Percentiles rank a stretch among this genome's conserved stretches.
Evolutionary conservation across 1,140 invertebrate genomes (phyloP).

Genomic region (Charaxes varanes): DNA sequence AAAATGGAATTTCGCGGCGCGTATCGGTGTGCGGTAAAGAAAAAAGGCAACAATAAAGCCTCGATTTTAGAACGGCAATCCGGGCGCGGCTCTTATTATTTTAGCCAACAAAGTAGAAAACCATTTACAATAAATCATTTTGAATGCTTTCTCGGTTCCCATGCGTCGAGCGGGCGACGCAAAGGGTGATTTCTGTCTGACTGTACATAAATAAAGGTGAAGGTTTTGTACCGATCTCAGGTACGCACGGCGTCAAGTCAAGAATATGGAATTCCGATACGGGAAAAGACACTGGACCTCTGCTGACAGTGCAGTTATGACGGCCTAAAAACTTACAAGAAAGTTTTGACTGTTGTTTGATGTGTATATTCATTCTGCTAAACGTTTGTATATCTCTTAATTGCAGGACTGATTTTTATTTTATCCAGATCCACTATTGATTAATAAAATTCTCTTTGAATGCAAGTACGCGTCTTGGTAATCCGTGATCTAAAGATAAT

Average conservation of each 20-base stretch:
- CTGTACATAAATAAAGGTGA: conserved; percentile 70
- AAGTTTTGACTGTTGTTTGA: neutral
- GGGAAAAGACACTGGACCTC: conserved; percentile 30
- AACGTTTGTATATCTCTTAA: no score
- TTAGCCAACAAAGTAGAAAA: conserved; percentile 74
- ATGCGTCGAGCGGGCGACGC: conserved; percentile 64
- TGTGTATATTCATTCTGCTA: neutral
- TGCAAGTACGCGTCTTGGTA: no score
- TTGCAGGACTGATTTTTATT: no score
- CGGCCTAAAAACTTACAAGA: neutral
- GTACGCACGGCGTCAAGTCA: conserved; percentile 49
- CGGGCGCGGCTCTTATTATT: conserved; percentile 63
- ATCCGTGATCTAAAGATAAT: no score
- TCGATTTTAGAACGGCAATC: conserved; percentile 68
- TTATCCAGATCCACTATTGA: no score
- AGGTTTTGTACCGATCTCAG: conserved; percentile 64
- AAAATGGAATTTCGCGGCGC: conserved; percentile 51
- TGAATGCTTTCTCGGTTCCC: conserved; percentile 70
- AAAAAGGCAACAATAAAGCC: conserved; percentile 67
- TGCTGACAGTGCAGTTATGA: conserved; percentile 3
- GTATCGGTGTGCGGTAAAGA: conserved; percentile 47
- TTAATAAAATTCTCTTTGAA: no score
- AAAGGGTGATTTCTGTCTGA: conserved; percentile 71
- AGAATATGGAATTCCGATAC: conserved; percentile 34
- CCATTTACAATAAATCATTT: conserved; percentile 74